A percentile compares a stretch with the other conserved stretches of the same genome.
Evolutionary conservation across 2,113 vertebrate genomes (phyloP).

Genomic region (Rhizomys pruinosus): DNA sequence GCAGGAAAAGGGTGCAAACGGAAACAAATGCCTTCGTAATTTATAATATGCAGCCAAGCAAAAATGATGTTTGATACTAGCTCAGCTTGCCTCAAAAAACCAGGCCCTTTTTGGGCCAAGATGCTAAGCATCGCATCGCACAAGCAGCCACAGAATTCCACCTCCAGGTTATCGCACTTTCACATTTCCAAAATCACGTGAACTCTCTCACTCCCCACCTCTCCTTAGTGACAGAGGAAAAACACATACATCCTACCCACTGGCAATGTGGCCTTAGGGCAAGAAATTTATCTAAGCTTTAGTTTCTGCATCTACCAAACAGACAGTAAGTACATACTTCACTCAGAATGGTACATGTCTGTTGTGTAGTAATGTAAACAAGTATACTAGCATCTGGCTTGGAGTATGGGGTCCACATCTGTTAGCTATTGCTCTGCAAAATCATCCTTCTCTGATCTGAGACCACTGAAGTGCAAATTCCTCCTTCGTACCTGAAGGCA

Average conservation of each 20-base stretch:
- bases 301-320: background rate
- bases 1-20: constrained; percentile 83
- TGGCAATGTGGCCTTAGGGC: background rate
- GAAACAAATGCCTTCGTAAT: constrained; percentile 77
- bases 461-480: constrained; percentile 13
- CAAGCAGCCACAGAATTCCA: background rate
- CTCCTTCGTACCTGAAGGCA: constrained; percentile 53
- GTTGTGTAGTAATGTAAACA: background rate
- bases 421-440: background rate
- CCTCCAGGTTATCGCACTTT: background rate
- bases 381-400: background rate
- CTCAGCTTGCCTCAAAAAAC: constrained; percentile 61
- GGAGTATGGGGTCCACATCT: background rate
- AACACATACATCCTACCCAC: background rate
- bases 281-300: constrained; percentile 12
- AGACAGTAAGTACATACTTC: background rate
- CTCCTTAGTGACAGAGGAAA: background rate
- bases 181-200: background rate
- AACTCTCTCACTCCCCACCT: background rate
- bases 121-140: background rate
- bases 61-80: constrained; percentile 62
- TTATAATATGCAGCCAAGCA: constrained; percentile 71
- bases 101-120: constrained; percentile 40
- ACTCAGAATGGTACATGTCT: background rate
- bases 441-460: background rate